Evolutionary conservation across 2,113 vertebrate genomes (phyloP), one percentile per base, ranked within the genome.

Genomic region (Planiliza haematocheilus): DNA sequence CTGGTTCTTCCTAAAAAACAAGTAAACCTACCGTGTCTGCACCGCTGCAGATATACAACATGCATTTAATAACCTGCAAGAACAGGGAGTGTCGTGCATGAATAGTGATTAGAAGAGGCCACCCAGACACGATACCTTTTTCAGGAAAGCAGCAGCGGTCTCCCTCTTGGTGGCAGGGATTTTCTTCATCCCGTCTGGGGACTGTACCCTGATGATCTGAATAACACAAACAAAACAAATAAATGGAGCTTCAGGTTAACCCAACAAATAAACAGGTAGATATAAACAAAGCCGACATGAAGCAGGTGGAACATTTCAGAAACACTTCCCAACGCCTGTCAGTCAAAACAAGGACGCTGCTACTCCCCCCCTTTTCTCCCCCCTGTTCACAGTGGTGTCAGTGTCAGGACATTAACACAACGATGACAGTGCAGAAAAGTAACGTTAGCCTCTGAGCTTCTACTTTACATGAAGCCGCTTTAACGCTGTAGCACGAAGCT

Each of bases 121-220:
- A n/a, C n/a, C n/a, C n/a, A n/a, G n/a, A n/a, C 7, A 53, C 3
- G 0, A 14, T 94, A 99, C 98, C 98, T 99, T 99, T 62, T 99
- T 99, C 46, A 99, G 77, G 90, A 99, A 98, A 0, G 94, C 91
- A 7, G 95, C 95, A 4, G 95, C 96, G 0, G 96, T 96, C 72
- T 99, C 98, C 16, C 96, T 91, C 88, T 98, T 99, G 0, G 95
- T 96, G 10, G 96, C 94, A 0, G 93, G 87, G 76, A 99, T 96
- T 69, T 98, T 96, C 88, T 94, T 99, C 91, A 99, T 96, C 37
- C 98, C 98, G 0, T 97, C 96, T 0, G 98, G 97, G 10, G 98
- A 99, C 89, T 99, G 98, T 45, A 99, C 96, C 0, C 98, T 96
- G 79, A 99, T 93, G 49, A 96, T 95, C 98, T 99, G 75, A 0